Evolutionary conservation across 92 coral and sea anemone species (phyloP), one percentile per base, ranked within the genome.

Genomic region (Umimayanthus chanpuru): DNA sequence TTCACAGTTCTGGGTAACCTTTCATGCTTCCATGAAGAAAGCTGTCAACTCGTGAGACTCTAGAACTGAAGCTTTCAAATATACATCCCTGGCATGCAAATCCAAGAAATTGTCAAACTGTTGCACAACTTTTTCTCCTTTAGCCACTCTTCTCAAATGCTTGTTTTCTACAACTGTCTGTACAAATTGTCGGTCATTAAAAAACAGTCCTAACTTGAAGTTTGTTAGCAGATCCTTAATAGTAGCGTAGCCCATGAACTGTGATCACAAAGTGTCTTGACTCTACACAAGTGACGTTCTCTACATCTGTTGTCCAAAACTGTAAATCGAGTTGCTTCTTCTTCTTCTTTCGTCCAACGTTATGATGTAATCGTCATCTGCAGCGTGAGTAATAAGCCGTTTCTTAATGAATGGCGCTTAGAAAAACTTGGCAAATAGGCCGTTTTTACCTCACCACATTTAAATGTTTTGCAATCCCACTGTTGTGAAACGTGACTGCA

Each of bases 71-170:
- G 61, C 38, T 77, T 77, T 77, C 64, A 77, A 77, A 77, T 44
- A 36, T 77, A 44, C 61, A 77, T 77, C 81, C 64, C 61, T 77
- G 81, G 81, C 36, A 28, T 77, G 81, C 81, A 77, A 77, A 44
- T 77, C 61, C 56, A 77, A 44, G 81, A 44, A 44, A 65, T 77
- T 77, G 61, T 77, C 65, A 25, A 76, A 77, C 81, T 77, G 61
- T 77, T 77, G 81, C 64, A 44, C 81, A 77, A 77, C 81, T 44
- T 77, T 77, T 41, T 77, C 66, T 77, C 66, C 66, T 77, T 77
- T 66, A 77, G 64, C 81, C 65, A 77, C 81, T 47, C 81, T 77
- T 77, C 81, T 77, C 81, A 77, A 77, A 77, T 77, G 39, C 81
- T 47, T 77, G 81, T 77, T 44, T 77, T 77, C 64, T 77, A 77